Evolutionary conservation across 2,113 vertebrate species (phyloP).

Genomic region (human (Homo sapiens)): DNA sequence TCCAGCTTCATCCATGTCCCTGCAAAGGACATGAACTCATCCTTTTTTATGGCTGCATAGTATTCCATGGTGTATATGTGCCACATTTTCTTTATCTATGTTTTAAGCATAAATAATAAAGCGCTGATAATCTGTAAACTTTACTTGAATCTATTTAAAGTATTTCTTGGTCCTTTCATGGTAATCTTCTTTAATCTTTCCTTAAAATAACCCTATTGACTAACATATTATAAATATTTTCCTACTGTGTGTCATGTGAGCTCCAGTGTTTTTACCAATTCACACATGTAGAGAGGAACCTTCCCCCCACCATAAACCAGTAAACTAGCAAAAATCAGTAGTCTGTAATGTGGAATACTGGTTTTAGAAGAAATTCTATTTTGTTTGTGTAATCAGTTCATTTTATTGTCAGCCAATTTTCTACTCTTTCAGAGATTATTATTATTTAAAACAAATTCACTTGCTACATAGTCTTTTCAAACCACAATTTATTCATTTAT

Average conservation of each 20-base stretch:
- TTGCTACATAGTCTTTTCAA: background rate
- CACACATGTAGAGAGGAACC: rapidly evolving
- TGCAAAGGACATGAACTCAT: no score
- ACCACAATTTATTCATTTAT: background rate
- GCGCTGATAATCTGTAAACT: background rate
- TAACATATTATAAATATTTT: background rate
- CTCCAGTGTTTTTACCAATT: background rate
- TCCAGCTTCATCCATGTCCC: no score
- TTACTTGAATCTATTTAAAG: background rate
- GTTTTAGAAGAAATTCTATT: background rate
- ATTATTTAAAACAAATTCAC: background rate
- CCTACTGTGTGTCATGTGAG: background rate
- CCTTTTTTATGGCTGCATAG: no score
- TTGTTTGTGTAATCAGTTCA: background rate
- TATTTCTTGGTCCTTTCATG: background rate
- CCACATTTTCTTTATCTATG: background rate
- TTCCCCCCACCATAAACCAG: background rate
- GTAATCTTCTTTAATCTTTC: background rate
- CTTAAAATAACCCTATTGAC: background rate
- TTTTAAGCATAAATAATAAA: background rate
- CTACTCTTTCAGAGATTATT: background rate
- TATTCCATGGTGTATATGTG: no score
- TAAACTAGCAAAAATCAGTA: background rate
- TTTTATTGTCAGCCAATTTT: background rate
- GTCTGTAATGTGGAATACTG: background rate